Conservation (phyloP, 2,113 vertebrate genomes). For the Vulpes ferrilata region DNA sequence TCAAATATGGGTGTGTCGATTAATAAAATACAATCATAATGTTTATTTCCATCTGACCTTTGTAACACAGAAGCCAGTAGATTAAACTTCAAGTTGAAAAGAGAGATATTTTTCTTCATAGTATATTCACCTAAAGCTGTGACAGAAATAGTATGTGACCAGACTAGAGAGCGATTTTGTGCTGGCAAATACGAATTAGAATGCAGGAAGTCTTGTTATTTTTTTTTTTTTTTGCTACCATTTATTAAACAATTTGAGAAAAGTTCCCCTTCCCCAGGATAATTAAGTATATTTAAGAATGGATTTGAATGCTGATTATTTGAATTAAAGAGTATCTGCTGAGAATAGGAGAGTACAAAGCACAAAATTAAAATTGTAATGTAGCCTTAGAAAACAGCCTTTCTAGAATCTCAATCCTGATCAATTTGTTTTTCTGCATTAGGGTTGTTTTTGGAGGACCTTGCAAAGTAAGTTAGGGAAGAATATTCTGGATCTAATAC, state of each 20-base stretch:
- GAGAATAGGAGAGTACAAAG: background rate
- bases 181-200: background rate
- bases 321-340: background rate
- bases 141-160: constrained; percentile 24
- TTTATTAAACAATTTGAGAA: background rate
- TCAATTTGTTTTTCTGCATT: background rate
- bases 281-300: constrained; percentile 13
- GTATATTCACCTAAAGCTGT: constrained; percentile 10
- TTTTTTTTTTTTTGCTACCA: background rate
- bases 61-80: constrained; percentile 2
- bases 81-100: constrained; percentile 49
- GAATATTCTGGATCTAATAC: background rate
- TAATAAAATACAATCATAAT: background rate
- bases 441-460: background rate
- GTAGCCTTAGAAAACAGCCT: background rate
- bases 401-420: background rate
- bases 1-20: background rate
- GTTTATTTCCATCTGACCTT: constrained; percentile 37
- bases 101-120: background rate
- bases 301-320: constrained; percentile 27
- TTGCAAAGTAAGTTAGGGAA: background rate
- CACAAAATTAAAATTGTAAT: constrained; percentile 54
- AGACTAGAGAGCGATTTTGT: background rate
- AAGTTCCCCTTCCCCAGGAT: background rate
- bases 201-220: background rate